These are phyloP conservation scores for Crambe crambe DNA, from an alignment of 37 sponge, comb jelly and placozoan genomes.

Conservation along the genomic window DNA sequence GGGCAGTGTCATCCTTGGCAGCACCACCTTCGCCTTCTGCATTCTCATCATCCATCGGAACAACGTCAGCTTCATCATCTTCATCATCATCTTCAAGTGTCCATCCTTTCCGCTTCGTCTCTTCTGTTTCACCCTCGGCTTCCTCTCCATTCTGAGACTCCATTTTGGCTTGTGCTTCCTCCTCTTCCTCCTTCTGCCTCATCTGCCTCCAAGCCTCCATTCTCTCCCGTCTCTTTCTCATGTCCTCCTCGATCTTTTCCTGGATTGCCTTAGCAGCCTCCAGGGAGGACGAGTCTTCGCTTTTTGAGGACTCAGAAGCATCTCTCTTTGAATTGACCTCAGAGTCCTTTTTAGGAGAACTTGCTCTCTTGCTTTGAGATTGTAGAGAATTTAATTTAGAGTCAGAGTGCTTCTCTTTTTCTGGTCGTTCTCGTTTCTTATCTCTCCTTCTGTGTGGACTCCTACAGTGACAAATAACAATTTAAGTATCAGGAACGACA, in stretches of 20 bases:
- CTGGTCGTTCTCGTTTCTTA: neutral
- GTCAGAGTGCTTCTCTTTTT: neutral
- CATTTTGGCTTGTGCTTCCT: constrained; percentile 71
- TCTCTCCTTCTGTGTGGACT: constrained; percentile 3
- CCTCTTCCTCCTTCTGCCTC: constrained; percentile 72
- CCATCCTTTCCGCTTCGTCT: constrained; percentile 76
- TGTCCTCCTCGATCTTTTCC: constrained; percentile 89
- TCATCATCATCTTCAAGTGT: constrained; percentile 90
- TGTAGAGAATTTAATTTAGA: neutral
- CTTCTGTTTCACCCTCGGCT: constrained; percentile 64
- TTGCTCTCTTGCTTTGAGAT: neutral
- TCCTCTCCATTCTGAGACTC: constrained; percentile 55
- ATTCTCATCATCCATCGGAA: constrained; percentile 20
- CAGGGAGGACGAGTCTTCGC: constrained; percentile 4
- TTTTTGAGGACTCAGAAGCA: neutral
- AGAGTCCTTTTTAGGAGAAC: neutral
- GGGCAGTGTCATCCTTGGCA: constrained; percentile 55
- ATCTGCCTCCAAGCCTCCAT: constrained; percentile 93
- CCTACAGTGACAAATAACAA: too few species aligned
- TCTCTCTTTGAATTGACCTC: neutral
- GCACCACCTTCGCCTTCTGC: constrained; percentile 11
- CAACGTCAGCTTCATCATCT: constrained; percentile 66
- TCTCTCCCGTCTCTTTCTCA: constrained; percentile 86
- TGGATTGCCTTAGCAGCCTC: constrained; percentile 67
- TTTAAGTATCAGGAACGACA: too few species aligned